These are phyloP conservation scores for Zaprionus inermis DNA, from an alignment of 1,140 invertebrate genomes.

Conservation along the genomic window DNA sequence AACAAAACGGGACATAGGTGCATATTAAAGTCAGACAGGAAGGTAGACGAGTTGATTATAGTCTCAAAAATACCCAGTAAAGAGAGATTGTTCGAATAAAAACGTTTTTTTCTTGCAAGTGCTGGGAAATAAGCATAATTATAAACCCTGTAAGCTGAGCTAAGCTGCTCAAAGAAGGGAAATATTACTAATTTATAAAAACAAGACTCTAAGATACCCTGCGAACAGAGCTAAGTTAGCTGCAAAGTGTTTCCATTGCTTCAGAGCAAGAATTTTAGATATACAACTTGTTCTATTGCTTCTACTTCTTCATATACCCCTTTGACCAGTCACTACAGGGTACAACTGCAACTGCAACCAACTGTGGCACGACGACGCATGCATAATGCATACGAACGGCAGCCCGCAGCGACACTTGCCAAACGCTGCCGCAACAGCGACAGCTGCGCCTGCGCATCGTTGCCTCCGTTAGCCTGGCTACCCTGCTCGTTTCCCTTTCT, in stretches of 20 bases:
- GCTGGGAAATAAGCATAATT: neutral
- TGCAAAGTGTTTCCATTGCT: no score
- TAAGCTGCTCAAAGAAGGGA: neutral
- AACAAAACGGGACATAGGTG: neutral
- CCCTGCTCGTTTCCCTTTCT: neutral
- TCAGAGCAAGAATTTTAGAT: no score
- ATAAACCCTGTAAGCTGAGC: neutral
- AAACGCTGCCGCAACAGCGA: constrained; percentile 25
- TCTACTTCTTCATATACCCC: neutral
- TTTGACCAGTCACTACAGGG: neutral
- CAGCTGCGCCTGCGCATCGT: constrained; percentile 42
- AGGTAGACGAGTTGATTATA: neutral
- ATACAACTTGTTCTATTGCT: neutral
- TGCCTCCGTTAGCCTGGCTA: neutral
- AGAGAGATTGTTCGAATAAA: fast-evolving
- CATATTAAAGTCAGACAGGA: neutral
- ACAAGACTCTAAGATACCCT: constrained; percentile 25
- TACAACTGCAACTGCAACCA: constrained; percentile 1
- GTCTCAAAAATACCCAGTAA: neutral
- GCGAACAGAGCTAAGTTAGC: neutral
- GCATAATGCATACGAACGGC: constrained; percentile 51
- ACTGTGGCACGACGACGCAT: constrained; percentile 47
- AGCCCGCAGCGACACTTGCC: constrained; percentile 49
- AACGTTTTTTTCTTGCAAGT: neutral
- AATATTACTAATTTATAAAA: no score